Conservation (phyloP, 2,888 invertebrate genomes). For the Stenotaenia linearis region DNA sequence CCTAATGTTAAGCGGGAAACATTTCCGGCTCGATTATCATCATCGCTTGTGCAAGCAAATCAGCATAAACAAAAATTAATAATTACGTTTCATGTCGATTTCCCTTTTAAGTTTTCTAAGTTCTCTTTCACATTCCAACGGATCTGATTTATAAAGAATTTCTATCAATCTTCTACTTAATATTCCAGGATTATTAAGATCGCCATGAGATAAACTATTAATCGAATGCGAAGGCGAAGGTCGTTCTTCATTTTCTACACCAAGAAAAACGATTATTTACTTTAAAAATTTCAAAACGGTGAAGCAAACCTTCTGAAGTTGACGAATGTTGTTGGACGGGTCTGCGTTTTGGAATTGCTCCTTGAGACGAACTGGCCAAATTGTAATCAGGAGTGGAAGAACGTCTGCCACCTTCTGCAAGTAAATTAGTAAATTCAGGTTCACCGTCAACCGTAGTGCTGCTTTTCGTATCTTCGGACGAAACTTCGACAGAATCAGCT, state of each 20-base stretch:
- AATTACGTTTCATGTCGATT: constrained; percentile 42
- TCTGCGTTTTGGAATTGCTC: constrained; percentile 39
- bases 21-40: constrained; percentile 27
- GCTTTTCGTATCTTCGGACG: constrained; percentile 16
- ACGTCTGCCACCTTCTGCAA: constrained; percentile 13
- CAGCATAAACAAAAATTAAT: constrained; percentile 26
- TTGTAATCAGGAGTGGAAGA: constrained; percentile 29
- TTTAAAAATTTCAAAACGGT: not conserved
- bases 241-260: constrained; percentile 28
- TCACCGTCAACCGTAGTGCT: constrained; percentile 28
- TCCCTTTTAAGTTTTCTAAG: constrained; percentile 45
- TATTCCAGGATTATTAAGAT: constrained; percentile 46
- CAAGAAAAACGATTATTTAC: too few relatives aligned
- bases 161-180: constrained; percentile 45
- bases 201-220: constrained; percentile 35
- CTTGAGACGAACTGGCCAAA: constrained; percentile 35
- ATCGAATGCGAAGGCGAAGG: constrained; percentile 21
- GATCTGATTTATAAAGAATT: constrained; percentile 44
- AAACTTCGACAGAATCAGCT: constrained; percentile 5
- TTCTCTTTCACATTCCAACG: constrained; percentile 45
- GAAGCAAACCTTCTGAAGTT: constrained; percentile 24
- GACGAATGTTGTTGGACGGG: constrained; percentile 29
- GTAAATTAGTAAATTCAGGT: not conserved
- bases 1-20: constrained; percentile 34
- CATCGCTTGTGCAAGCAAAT: constrained; percentile 13